phyloP scores from a whole-genome alignment of 2,888 invertebrate species.

The Villa cingulata region DNA sequence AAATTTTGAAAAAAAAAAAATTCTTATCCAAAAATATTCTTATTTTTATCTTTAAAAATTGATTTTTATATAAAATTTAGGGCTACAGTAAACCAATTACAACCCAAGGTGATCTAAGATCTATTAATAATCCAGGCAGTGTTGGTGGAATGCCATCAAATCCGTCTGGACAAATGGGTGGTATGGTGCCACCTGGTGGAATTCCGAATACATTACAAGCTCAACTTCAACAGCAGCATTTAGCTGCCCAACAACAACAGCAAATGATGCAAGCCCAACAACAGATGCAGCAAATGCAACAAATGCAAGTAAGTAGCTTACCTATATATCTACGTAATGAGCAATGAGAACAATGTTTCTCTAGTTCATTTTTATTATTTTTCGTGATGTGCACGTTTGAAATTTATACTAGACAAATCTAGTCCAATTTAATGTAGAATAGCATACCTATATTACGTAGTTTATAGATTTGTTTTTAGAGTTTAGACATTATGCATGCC shows the following conservation, averaged over 20 bases:
- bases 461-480: too few species aligned
- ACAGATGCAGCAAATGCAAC: conserved; percentile 38
- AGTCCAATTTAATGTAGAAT: too few species aligned
- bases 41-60: not conserved
- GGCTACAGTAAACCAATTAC: conserved; percentile 10
- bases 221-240: conserved; percentile 33
- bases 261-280: conserved; percentile 45
- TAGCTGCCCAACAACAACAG: conserved; percentile 41
- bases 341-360: too few species aligned
- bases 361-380: too few species aligned
- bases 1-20: not conserved
- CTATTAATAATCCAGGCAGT: conserved; percentile 24
- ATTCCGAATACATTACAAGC: conserved; percentile 29
- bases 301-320: conserved; percentile 47
- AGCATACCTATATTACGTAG: too few species aligned
- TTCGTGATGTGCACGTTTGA: too few species aligned
- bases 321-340: too few species aligned
- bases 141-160: conserved; percentile 33
- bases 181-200: conserved; percentile 1
- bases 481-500: too few species aligned
- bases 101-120: conserved; percentile 17
- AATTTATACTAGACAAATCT: too few species aligned
- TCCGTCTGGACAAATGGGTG: conserved; percentile 25
- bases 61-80: too few species aligned
- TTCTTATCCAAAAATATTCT: not conserved